A percentile compares a stretch with the other conserved stretches of the same genome.
These are phyloP conservation scores for Mus minutoides DNA, from an alignment of 2,797 vertebrate genomes.

Conservation along the genomic window DNA sequence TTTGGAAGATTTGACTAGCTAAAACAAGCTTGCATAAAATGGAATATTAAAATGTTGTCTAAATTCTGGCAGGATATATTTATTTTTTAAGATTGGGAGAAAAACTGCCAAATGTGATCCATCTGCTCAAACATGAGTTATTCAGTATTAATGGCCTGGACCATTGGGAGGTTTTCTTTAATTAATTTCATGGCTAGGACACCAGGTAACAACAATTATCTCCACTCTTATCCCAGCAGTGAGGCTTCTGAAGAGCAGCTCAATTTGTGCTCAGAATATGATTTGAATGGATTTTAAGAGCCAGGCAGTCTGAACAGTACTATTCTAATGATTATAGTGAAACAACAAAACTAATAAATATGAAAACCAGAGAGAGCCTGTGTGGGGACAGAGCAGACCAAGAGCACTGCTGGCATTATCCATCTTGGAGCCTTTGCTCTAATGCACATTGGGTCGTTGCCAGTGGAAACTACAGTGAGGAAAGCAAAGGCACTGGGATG, in stretches of 20 bases:
- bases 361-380: not conserved
- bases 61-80: slow-evolving; percentile 49
- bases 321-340: not conserved
- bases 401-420: not conserved
- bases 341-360: not conserved
- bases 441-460: not conserved
- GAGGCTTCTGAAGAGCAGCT: slow-evolving; percentile 15
- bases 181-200: slow-evolving; percentile 49
- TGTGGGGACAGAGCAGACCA: not conserved
- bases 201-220: slow-evolving; percentile 46
- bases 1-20: slow-evolving; percentile 65
- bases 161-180: slow-evolving; percentile 42
- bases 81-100: slow-evolving; percentile 57
- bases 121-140: slow-evolving; percentile 54
- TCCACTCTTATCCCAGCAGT: slow-evolving; percentile 33
- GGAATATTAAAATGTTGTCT: slow-evolving; percentile 43
- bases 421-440: not conserved
- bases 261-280: slow-evolving; percentile 56
- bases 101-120: slow-evolving; percentile 55
- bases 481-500: not conserved
- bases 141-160: slow-evolving; percentile 50
- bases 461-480: not conserved
- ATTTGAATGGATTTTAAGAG: slow-evolving; percentile 13
- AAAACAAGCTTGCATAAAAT: slow-evolving; percentile 62
- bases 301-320: not conserved